Evolutionary conservation across 2,888 invertebrate species (phyloP), one percentile per base, ranked within the genome.

Genomic region (Hipparchia semele): DNA sequence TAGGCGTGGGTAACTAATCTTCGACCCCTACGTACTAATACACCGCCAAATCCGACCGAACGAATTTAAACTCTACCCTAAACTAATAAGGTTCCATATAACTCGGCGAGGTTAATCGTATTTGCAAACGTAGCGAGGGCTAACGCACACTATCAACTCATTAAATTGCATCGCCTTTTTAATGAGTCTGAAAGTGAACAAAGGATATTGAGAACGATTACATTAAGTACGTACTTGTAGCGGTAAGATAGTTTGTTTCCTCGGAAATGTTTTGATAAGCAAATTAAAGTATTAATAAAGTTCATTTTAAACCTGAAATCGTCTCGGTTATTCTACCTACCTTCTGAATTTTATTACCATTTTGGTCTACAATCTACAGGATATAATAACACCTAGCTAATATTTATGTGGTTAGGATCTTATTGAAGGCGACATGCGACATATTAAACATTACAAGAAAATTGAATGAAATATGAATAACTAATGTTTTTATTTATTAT

Each of bases 111-210:
- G 70, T 67, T 56, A 60, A 75, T 75, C 81, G 85, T 91, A 91
- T 92, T 91, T 90, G 92, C 91, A 89, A 92, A 92, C 91, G 90
- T 88, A 88, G 91, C 90, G 90, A 89, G 92, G 92, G 92, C 91
- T 89, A 92, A 93, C 94, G 90, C 92, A 93, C 94, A 94, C 94
- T 93, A 94, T 92, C 94, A 92, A 92, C 90, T 93, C 92, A 93
- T 94, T 94, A 94, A 94, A 94, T 94, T 94, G 94, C 94, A 94
- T 94, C 93, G 92, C 92, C 90, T 93, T 94, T 94, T 94, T 94
- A 94, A 94, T 94, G 94, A 94, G 92, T 93, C 94, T 92, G 94
- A 93, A 92, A 93, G 92, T 92, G 92, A 94, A 94, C 93, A 94
- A 94, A 94, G 93, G 93, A 91, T 94, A 92, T 93, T 87, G 92